Evolutionary conservation across 2,888 invertebrate genomes (phyloP).

Genomic region (Nysson spinosus): DNA sequence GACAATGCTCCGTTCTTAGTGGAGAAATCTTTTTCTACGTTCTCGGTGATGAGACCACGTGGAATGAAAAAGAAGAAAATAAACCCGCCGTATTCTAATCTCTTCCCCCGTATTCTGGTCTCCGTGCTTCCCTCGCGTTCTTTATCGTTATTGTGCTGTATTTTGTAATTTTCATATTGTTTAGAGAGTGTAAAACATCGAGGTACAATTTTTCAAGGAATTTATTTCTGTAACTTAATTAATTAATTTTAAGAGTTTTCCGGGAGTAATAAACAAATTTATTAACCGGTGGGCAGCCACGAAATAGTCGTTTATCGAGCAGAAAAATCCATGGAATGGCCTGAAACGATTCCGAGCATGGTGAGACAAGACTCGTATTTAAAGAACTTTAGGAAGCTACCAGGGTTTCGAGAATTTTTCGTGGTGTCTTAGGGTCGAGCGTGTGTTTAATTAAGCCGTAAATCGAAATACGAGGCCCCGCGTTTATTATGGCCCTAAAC

Average conservation of each 20-base stretch:
- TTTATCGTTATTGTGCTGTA: too few species aligned
- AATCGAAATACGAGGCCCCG: slow-evolving; percentile 55
- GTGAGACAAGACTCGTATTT: slow-evolving; percentile 46
- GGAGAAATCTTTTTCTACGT: slow-evolving; percentile 10
- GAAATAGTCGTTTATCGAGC: slow-evolving; percentile 38
- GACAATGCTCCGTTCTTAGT: slow-evolving; percentile 4
- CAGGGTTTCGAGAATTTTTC: slow-evolving; percentile 41
- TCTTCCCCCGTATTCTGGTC: too few species aligned
- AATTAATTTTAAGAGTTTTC: too few species aligned
- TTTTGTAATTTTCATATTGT: too few species aligned
- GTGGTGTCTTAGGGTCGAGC: slow-evolving; percentile 36
- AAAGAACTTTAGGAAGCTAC: slow-evolving; percentile 52
- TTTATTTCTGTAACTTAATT: too few species aligned
- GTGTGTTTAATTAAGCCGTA: slow-evolving; percentile 67
- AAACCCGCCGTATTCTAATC: neutral
- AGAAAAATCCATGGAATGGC: slow-evolving; percentile 21
- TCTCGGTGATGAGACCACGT: neutral
- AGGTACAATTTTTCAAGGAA: too few species aligned
- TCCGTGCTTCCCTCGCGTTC: too few species aligned
- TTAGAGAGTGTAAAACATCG: too few species aligned
- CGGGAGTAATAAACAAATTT: slow-evolving; percentile 23
- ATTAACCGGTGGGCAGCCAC: slow-evolving; percentile 13
- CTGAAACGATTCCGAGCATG: slow-evolving; percentile 38
- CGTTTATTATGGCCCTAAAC: slow-evolving; percentile 61
- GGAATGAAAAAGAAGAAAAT: slow-evolving; percentile 1